Evolutionary conservation across 2,888 invertebrate species (phyloP).

Genomic region (Steinernema scapterisci): DNA sequence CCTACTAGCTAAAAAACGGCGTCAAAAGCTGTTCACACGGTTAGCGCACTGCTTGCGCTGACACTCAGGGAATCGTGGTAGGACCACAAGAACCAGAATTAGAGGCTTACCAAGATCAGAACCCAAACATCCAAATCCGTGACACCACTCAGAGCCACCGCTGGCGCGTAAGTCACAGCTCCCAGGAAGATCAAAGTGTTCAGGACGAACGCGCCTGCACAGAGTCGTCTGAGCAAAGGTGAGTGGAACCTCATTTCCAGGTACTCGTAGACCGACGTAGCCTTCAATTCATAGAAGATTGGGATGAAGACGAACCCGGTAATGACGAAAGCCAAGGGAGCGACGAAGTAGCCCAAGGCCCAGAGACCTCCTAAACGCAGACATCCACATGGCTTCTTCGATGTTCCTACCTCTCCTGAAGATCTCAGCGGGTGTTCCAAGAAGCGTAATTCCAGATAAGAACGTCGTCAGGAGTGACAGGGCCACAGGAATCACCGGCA

Average conservation of each 20-base stretch:
- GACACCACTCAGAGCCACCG: constrained; percentile 36
- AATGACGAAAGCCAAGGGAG: constrained; percentile 26
- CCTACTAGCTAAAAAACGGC: constrained; percentile 34
- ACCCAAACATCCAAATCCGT: constrained; percentile 27
- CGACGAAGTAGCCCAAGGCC: neutral
- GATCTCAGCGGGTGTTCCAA: constrained; percentile 84
- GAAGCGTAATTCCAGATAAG: constrained; percentile 84
- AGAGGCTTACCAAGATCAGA: constrained; percentile 26
- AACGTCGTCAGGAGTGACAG: constrained; percentile 89
- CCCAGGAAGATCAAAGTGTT: constrained; percentile 35
- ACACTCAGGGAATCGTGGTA: too few relatives aligned
- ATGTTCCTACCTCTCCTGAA: constrained; percentile 71
- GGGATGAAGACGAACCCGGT: constrained; percentile 33
- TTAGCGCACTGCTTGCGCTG: too few relatives aligned
- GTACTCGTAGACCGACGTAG: constrained; percentile 37
- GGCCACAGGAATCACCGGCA: constrained; percentile 82
- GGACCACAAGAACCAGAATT: neutral
- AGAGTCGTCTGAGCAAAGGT: neutral
- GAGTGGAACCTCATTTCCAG: constrained; percentile 36
- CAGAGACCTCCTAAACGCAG: too few relatives aligned
- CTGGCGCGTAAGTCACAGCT: constrained; percentile 37
- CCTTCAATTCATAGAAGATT: constrained; percentile 33
- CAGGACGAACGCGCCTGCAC: constrained; percentile 28
- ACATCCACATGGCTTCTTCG: too few relatives aligned
- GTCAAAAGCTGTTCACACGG: neutral